phyloP scores from a whole-genome alignment of 2,797 vertebrate species.

The Gambelia wislizenii region DNA sequence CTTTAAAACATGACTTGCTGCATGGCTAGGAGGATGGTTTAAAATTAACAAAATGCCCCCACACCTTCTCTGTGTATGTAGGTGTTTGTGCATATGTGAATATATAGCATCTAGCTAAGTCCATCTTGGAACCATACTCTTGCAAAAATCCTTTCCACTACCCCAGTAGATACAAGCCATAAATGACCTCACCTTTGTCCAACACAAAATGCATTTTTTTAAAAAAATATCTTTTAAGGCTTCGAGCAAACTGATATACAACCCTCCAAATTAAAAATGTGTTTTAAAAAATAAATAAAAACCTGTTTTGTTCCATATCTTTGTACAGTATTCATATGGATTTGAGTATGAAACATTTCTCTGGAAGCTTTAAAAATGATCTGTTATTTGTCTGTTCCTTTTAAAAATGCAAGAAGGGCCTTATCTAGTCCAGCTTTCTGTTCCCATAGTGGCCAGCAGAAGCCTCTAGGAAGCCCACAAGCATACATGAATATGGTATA shows the following conservation, averaged over 20 bases:
- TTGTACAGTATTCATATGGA: constrained; percentile 17
- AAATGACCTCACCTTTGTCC: constrained; percentile 68
- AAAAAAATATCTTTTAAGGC: constrained; percentile 47
- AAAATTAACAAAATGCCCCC: constrained; percentile 70
- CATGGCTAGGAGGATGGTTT: constrained; percentile 50
- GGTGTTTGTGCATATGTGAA: constrained; percentile 57
- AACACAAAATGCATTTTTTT: constrained; percentile 66
- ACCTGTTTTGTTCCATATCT: constrained; percentile 34
- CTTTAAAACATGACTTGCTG: constrained; percentile 56
- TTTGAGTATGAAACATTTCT: not conserved
- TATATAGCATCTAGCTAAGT: constrained; percentile 63
- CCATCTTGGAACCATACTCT: not conserved
- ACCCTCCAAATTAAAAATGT: constrained; percentile 52
- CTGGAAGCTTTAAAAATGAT: not conserved
- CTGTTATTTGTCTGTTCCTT: not conserved
- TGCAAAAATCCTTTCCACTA: not conserved
- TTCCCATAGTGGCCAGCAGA: not conserved
- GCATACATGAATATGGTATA: no score
- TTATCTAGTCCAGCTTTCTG: not conserved
- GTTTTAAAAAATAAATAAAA: constrained; percentile 59
- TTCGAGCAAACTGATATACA: constrained; percentile 55
- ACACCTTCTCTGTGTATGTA: not conserved
- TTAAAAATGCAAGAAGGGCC: not conserved
- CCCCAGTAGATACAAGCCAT: constrained; percentile 57
- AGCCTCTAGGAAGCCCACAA: not conserved